Evolutionary conservation across 2,888 invertebrate genomes (phyloP).

Genomic region (Melanargia galathea): DNA sequence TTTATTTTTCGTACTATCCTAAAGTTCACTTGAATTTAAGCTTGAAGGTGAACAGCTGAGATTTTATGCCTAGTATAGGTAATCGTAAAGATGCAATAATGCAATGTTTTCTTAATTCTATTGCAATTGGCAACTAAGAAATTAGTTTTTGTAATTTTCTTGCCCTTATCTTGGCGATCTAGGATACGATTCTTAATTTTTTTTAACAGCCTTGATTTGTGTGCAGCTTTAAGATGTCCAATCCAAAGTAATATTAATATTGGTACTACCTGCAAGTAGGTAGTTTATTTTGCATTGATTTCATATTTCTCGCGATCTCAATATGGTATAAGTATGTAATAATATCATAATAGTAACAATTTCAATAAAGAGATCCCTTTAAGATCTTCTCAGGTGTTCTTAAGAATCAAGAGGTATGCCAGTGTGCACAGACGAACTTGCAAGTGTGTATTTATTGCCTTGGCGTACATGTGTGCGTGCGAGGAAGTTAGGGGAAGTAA

Average conservation of each 20-base stretch:
- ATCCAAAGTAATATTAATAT: no score
- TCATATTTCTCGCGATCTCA: no score
- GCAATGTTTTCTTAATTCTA: neutral
- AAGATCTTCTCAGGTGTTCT: constrained; percentile 34
- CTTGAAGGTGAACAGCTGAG: constrained; percentile 12
- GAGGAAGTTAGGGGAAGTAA: constrained; percentile 28
- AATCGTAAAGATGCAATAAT: neutral
- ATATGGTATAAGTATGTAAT: no score
- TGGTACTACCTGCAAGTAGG: no score
- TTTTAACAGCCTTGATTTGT: no score
- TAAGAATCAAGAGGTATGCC: constrained; percentile 26
- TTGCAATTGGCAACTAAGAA: neutral
- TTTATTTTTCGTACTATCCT: neutral
- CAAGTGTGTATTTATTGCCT: constrained; percentile 35
- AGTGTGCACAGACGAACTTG: constrained; percentile 13
- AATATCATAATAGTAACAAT: no score
- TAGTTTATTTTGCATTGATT: no score
- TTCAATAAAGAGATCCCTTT: constrained; percentile 3
- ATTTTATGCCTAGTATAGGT: constrained; percentile 9
- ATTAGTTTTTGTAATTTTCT: neutral
- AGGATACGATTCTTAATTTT: no score
- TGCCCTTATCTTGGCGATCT: no score
- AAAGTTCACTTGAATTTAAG: neutral
- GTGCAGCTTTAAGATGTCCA: no score
- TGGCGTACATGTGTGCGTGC: constrained; percentile 29